Conservation (phyloP, 2,888 invertebrate genomes). For the Cantharis flavilabris region DNA sequence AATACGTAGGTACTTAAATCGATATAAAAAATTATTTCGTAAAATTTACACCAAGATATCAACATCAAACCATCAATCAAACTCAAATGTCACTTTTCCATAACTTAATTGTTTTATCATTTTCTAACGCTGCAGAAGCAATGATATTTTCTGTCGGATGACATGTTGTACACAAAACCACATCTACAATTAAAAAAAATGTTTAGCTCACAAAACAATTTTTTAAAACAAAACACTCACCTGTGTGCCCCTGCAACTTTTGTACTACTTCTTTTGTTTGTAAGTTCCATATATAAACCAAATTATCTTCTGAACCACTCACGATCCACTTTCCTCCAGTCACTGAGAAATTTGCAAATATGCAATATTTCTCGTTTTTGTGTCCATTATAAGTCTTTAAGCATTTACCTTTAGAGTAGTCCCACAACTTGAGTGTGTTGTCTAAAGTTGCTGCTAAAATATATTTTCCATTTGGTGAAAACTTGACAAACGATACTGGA, state of each 20-base stretch:
- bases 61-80: neutral
- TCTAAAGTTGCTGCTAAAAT: conserved; percentile 97
- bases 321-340: conserved; percentile 99
- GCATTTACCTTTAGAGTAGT: conserved; percentile 98
- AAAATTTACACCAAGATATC: neutral
- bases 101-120: conserved; percentile 97
- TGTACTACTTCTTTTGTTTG: conserved; percentile 99
- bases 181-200: conserved; percentile 58
- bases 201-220: neutral
- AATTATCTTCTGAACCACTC: conserved; percentile 98
- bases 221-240: conserved; percentile 57
- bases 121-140: conserved; percentile 97
- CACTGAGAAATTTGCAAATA: conserved; percentile 99
- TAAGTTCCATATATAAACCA: conserved; percentile 99
- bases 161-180: conserved; percentile 96
- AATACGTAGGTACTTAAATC: neutral
- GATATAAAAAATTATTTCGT: neutral
- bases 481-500: conserved; percentile 99
- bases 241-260: conserved; percentile 94
- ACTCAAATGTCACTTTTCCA: conserved; percentile 96
- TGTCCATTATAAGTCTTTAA: conserved; percentile 98
- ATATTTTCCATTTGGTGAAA: conserved; percentile 99
- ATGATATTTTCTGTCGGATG: conserved; percentile 99
- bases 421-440: conserved; percentile 98
- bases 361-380: conserved; percentile 98